phyloP scores from a whole-genome alignment of 1,140 invertebrate species.

The Schlechtendalia chinensis region DNA sequence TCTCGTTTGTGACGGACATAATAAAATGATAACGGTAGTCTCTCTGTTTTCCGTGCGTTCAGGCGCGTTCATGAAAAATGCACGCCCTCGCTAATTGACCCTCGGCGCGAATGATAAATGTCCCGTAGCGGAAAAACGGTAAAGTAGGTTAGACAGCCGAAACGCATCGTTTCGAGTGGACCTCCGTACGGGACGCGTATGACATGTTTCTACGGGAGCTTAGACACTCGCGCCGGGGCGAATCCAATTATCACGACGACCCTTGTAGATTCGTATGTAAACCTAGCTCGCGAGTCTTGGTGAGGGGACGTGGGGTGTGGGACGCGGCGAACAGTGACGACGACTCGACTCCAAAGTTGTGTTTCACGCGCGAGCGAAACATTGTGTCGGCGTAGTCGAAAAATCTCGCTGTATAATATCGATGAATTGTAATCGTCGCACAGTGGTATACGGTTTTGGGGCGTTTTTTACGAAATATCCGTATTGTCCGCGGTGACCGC shows the following conservation, averaged over 20 bases:
- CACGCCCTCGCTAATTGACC: slow-evolving; percentile 30
- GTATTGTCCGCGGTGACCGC: too few relatives aligned
- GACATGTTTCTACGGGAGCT: slow-evolving; percentile 7
- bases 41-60: neutral
- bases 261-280: neutral
- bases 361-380: too few relatives aligned
- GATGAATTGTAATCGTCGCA: too few relatives aligned
- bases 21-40: slow-evolving; percentile 9
- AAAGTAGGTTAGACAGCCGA: neutral
- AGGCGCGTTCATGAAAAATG: slow-evolving; percentile 39
- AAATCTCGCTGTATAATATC: too few relatives aligned
- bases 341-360: too few relatives aligned
- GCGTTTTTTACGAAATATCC: too few relatives aligned
- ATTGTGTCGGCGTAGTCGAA: too few relatives aligned
- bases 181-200: neutral
- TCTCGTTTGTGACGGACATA: neutral
- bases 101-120: slow-evolving; percentile 39
- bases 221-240: neutral
- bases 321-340: too few relatives aligned
- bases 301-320: neutral
- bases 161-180: slow-evolving; percentile 26
- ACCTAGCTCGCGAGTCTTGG: neutral
- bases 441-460: too few relatives aligned
- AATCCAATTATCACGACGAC: slow-evolving; percentile 30
- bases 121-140: neutral